phyloP scores from a whole-genome alignment of 2,113 vertebrate species.

The Eidolon helvum region DNA sequence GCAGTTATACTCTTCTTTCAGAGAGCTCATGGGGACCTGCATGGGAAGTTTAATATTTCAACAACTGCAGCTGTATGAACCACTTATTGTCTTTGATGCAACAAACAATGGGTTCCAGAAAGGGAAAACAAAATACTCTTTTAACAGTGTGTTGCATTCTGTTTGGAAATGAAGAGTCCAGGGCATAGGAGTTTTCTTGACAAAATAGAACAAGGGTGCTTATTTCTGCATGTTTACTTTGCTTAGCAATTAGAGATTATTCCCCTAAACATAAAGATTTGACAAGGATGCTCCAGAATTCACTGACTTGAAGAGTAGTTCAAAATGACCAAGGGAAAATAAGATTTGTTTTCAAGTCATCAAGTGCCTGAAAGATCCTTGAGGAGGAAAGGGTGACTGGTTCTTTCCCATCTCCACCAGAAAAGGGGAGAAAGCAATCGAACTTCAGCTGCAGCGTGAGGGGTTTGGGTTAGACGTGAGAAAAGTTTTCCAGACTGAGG shows the following conservation, averaged over 20 bases:
- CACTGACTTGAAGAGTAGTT: neutral
- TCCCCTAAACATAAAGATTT: neutral
- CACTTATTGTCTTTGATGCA: conserved; percentile 65
- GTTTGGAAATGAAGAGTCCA: neutral
- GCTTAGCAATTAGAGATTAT: neutral
- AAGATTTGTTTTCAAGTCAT: neutral
- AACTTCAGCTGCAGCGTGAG: neutral
- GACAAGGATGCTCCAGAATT: neutral
- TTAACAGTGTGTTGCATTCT: neutral
- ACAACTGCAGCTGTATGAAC: conserved; percentile 65
- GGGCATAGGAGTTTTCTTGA: neutral
- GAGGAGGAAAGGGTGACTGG: neutral
- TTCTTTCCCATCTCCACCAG: neutral
- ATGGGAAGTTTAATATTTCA: neutral
- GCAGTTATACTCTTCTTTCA: conserved; percentile 25
- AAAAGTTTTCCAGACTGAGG: conserved; percentile 7
- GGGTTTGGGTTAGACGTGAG: neutral
- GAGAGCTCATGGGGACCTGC: conserved; percentile 42
- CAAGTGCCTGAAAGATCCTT: neutral
- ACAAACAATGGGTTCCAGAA: conserved; percentile 69
- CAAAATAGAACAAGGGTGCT: neutral
- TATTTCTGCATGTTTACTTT: neutral
- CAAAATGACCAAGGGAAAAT: neutral
- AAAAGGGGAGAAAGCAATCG: neutral
- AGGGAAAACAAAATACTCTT: conserved; percentile 47